Evolutionary conservation across 2,888 invertebrate genomes (phyloP), one percentile per base, ranked within the genome.

Genomic region (Drosophila cyrtoloma): DNA sequence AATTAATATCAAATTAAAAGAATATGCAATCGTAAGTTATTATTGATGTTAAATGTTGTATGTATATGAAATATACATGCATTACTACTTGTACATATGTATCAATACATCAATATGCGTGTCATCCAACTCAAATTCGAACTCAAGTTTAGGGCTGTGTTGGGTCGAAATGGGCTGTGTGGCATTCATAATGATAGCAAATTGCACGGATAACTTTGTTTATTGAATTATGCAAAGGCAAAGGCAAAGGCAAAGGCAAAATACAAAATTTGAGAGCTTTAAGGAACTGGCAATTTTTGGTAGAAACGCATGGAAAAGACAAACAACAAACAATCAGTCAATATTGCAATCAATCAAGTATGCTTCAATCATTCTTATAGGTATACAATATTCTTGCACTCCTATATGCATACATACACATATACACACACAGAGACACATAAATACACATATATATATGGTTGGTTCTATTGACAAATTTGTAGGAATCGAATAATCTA

Each of bases 341-440:
- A 84, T 84, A 80, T 80, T 77, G 77, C 84, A 82, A 86, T 80
- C 86, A 88, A 88, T 86, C 80, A 86, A 82, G 86, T 84, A 80
- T 73, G 77, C 75, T 79, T 83, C 75, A 78, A 79, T 77, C 75
- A 58, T 67, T 52, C 42, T 51, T 26, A 50, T 66, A 75, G 52
- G 76, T 77, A 68, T 50, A 65, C 51, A 61, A 35, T 32, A 52
- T 22, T 52, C 19, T 4, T 32, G 26, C 39, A 28, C 28, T 33
- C 22, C 53, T 51, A 60, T 26, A 51, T 7, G 56, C 16, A 57
- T n/a, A 42, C n/a, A n/a, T 5, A 62, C 30, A 60, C 3, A 37
- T 7, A 28, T 2, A 35, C 10, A 55, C 14, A 7, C 7, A 53
- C 6, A 12, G 6, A 37, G 16, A 37, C 19, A 19, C 7, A 16